Percentiles rank a stretch among this genome's conserved stretches.
Evolutionary conservation across 2,888 invertebrate genomes (phyloP).

Genomic region (Metalampra italica): DNA sequence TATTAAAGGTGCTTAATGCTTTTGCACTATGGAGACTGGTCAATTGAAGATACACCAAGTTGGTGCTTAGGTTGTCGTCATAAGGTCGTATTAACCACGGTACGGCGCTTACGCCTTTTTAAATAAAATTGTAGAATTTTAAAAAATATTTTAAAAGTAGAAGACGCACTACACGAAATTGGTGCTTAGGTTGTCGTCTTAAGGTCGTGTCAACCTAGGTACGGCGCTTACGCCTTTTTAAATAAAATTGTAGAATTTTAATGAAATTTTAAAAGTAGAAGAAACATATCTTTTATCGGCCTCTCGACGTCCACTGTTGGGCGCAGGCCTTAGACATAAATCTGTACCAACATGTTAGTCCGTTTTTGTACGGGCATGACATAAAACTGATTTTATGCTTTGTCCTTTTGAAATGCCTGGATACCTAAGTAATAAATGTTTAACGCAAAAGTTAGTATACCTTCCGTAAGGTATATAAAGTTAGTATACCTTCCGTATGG

Average conservation of each 20-base stretch:
- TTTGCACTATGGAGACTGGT: slow-evolving; percentile 15
- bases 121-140: background rate
- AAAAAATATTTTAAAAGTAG: too few relatives aligned
- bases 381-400: too few relatives aligned
- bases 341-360: background rate
- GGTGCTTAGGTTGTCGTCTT: slow-evolving; percentile 1
- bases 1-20: slow-evolving; percentile 9
- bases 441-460: too few relatives aligned
- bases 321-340: background rate
- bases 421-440: too few relatives aligned
- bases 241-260: background rate
- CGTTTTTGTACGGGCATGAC: too few relatives aligned
- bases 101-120: background rate
- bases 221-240: background rate
- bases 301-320: too few relatives aligned
- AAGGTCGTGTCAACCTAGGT: background rate
- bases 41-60: slow-evolving; percentile 13
- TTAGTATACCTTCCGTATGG: too few relatives aligned
- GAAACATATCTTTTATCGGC: too few relatives aligned
- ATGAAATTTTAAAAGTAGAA: too few relatives aligned
- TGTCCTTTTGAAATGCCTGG: background rate
- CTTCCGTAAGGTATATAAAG: too few relatives aligned
- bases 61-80: slow-evolving; percentile 3
- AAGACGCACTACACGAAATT: slow-evolving; percentile 4
- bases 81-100: background rate